phyloP scores from a whole-genome alignment of 2,888 invertebrate species.

The Hypomecis punctinalis region DNA sequence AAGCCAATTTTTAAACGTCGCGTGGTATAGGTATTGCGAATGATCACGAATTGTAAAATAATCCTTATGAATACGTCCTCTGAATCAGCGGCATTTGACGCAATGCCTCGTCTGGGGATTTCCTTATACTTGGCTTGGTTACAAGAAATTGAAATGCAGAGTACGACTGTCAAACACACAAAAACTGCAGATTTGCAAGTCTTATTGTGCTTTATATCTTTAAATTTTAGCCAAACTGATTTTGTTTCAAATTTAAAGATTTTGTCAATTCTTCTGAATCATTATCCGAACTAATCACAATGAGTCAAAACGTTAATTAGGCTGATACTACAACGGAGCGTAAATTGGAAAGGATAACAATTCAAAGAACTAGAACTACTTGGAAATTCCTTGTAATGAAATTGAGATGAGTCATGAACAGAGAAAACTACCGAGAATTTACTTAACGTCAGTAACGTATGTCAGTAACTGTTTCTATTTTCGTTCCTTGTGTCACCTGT shows the following conservation, averaged over 20 bases:
- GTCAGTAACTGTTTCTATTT: conserved; percentile 7
- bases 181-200: background rate
- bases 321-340: too few relatives aligned
- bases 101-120: conserved; percentile 4
- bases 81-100: conserved; percentile 17
- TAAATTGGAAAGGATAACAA: too few relatives aligned
- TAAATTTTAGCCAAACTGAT: too few relatives aligned
- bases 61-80: conserved; percentile 2
- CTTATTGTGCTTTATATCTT: background rate
- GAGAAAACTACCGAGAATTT: background rate
- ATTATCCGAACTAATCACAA: too few relatives aligned
- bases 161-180: background rate
- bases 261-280: too few relatives aligned
- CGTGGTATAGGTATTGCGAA: background rate
- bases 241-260: too few relatives aligned
- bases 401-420: background rate
- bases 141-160: conserved; percentile 1
- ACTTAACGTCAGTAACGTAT: background rate
- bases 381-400: background rate
- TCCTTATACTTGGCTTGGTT: conserved; percentile 1
- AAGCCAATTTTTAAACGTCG: background rate
- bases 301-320: too few relatives aligned
- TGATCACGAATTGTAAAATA: conserved; percentile 16
- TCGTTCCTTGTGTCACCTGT: conserved; percentile 1
- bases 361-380: background rate